Conservation (phyloP, 2,888 invertebrate genomes). For the Nomada ruficornis region DNA sequence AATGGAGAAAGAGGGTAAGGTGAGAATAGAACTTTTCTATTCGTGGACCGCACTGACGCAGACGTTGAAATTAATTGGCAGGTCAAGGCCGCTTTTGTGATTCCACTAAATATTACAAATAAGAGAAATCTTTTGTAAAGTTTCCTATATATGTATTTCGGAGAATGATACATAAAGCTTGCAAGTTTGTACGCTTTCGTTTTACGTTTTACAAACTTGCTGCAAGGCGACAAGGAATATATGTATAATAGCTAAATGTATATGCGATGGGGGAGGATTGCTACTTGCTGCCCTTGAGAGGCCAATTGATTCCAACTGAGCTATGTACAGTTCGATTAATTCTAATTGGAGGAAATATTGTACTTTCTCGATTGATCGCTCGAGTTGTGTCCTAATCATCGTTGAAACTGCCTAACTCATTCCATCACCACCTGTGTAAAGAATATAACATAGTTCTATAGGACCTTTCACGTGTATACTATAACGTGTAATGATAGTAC, state of each 20-base stretch:
- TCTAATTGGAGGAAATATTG: slow-evolving; percentile 14
- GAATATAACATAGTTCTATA: slow-evolving; percentile 13
- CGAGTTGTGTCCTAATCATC: slow-evolving; percentile 57
- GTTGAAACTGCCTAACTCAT: slow-evolving; percentile 63
- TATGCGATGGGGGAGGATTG: neutral
- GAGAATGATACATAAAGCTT: neutral
- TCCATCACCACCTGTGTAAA: slow-evolving; percentile 42
- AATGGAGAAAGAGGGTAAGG: no score
- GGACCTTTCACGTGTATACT: slow-evolving; percentile 56
- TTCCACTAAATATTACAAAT: no score
- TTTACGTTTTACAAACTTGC: neutral
- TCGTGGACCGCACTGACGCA: neutral
- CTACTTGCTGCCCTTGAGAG: neutral
- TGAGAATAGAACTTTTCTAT: neutral
- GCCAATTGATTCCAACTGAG: neutral
- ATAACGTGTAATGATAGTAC: slow-evolving; percentile 42
- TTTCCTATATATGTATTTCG: neutral
- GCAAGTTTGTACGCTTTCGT: neutral
- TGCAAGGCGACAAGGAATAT: no score
- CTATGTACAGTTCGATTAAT: neutral
- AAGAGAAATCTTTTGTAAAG: no score
- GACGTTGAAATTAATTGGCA: slow-evolving; percentile 6
- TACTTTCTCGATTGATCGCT: slow-evolving; percentile 44
- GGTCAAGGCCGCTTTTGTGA: neutral
- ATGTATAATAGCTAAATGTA: no score